These are phyloP conservation scores for Porites divaricata DNA, from an alignment of 92 coral and sea anemone species.

Conservation along the genomic window DNA sequence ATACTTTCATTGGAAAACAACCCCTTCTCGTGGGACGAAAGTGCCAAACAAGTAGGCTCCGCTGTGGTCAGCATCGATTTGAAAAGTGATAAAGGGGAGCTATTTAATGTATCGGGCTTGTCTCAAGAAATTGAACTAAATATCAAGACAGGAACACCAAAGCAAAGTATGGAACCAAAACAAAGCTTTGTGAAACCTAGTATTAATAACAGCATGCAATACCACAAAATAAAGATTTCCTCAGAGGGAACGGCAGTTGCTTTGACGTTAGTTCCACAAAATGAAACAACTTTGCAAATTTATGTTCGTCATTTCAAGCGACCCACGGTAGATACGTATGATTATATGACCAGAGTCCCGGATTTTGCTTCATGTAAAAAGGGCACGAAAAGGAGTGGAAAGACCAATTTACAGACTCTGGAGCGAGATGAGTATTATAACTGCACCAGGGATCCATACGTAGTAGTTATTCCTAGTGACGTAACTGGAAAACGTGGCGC, in stretches of 20 bases:
- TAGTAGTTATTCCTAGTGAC: slow-evolving; percentile 51
- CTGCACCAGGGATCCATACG: slow-evolving; percentile 67
- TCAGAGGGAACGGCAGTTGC: slow-evolving; percentile 65
- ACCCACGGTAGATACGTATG: slow-evolving; percentile 61
- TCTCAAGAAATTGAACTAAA: slow-evolving; percentile 73
- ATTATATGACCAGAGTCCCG: slow-evolving; percentile 70
- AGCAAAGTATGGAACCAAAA: slow-evolving; percentile 9
- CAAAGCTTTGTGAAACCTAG: slow-evolving; percentile 66
- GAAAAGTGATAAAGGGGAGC: slow-evolving; percentile 64
- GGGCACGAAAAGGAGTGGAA: not conserved
- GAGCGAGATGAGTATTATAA: slow-evolving; percentile 35
- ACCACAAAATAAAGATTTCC: slow-evolving; percentile 71
- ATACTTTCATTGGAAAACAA: slow-evolving; percentile 75
- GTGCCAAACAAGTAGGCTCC: slow-evolving; percentile 72
- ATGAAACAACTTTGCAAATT: slow-evolving; percentile 55
- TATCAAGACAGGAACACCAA: slow-evolving; percentile 40
- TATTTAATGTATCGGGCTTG: slow-evolving; percentile 69
- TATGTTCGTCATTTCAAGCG: slow-evolving; percentile 66
- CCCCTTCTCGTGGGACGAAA: slow-evolving; percentile 91
- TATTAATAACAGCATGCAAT: slow-evolving; percentile 72
- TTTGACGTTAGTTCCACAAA: slow-evolving; percentile 67
- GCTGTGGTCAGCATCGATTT: slow-evolving; percentile 81
- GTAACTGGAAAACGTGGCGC: slow-evolving; percentile 62
- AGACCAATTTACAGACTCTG: not conserved
- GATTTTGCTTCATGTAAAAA: slow-evolving; percentile 71